phyloP scores from a whole-genome alignment of 2,888 invertebrate species.

The Sthenelais limicola region DNA sequence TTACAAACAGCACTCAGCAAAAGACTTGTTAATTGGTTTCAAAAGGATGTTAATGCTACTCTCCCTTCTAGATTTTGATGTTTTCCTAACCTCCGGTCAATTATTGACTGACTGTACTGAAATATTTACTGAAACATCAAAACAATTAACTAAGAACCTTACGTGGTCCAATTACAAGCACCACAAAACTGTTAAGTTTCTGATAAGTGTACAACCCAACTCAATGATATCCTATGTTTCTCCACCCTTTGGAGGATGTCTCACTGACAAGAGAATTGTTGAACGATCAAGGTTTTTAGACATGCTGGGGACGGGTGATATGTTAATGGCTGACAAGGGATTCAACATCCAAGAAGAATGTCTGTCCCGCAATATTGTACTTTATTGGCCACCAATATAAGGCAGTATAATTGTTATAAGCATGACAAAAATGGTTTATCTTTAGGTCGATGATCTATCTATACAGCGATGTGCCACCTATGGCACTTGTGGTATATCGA shows the following conservation, averaged over 20 bases:
- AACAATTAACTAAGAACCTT: neutral
- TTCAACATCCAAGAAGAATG: constrained; percentile 34
- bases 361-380: neutral
- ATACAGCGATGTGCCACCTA: too few relatives aligned
- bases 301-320: constrained; percentile 11
- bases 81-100: constrained; percentile 6
- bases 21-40: neutral
- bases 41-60: neutral
- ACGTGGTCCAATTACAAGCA: constrained; percentile 42
- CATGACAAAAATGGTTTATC: too few relatives aligned
- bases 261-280: constrained; percentile 15
- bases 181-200: constrained; percentile 41
- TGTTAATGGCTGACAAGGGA: constrained; percentile 28
- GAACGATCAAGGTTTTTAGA: neutral
- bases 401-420: too few relatives aligned
- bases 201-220: constrained; percentile 28
- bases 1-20: neutral
- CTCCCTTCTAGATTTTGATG: neutral
- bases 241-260: constrained; percentile 4
- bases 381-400: neutral
- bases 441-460: too few relatives aligned
- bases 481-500: too few relatives aligned
- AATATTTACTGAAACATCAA: constrained; percentile 32
- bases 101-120: constrained; percentile 41
- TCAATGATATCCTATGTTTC: constrained; percentile 34